Conservation (phyloP, 2,113 vertebrate genomes). For the Apistogramma diplotaenia region DNA sequence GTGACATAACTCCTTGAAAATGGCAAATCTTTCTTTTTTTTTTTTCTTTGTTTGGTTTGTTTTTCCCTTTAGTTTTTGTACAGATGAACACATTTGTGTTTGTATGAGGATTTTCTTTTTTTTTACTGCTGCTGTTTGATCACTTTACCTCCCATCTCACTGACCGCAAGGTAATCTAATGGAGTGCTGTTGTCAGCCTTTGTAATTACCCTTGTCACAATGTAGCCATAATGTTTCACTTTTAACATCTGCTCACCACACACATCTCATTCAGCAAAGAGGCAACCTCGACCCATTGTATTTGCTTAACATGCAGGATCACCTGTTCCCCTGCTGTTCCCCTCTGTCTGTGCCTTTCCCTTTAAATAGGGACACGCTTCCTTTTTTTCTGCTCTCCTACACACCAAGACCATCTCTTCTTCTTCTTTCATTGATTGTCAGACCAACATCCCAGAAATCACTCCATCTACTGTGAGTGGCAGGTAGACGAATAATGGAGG, state of each 20-base stretch:
- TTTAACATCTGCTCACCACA: slow-evolving; percentile 17
- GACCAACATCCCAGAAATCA: slow-evolving; percentile 46
- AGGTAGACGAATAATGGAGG: slow-evolving; percentile 53
- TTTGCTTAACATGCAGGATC: slow-evolving; percentile 23
- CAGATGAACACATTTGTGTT: background rate
- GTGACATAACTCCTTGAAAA: background rate
- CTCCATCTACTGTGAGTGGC: slow-evolving; percentile 62
- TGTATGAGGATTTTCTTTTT: background rate
- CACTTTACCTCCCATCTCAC: background rate
- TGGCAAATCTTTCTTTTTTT: background rate
- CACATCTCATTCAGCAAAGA: slow-evolving; percentile 5
- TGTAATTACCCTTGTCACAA: background rate
- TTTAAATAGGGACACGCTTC: background rate
- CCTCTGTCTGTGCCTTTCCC: background rate
- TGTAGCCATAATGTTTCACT: background rate
- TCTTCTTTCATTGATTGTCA: slow-evolving; percentile 45
- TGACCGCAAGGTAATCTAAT: background rate
- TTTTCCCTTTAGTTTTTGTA: background rate
- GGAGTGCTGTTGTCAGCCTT: background rate
- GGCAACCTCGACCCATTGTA: slow-evolving; percentile 23
- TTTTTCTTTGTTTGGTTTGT: no score
- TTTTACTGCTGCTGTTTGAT: background rate
- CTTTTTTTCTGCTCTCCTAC: background rate
- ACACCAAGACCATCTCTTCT: slow-evolving; percentile 12
- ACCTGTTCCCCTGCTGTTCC: slow-evolving; percentile 10